A percentile compares a stretch with the other conserved stretches of the same genome.
phyloP scores from a whole-genome alignment of 1,140 invertebrate genomes.

The Drosophila punjabiensis region DNA sequence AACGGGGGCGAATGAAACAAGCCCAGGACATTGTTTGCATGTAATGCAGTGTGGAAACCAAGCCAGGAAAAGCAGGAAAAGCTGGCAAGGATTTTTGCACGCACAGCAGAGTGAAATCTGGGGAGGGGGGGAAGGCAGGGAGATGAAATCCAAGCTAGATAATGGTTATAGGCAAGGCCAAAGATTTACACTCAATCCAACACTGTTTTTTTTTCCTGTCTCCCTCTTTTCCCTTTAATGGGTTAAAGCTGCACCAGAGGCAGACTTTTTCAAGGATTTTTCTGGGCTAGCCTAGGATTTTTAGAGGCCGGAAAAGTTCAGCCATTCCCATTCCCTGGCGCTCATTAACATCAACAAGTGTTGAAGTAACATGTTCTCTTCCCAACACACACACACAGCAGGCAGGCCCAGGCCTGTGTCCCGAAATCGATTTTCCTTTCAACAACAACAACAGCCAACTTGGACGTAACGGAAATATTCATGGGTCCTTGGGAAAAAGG shows the following conservation, averaged over 20 bases:
- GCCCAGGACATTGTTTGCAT: slow-evolving; percentile 55
- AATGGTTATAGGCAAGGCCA: slow-evolving; percentile 42
- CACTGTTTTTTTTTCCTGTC: not conserved
- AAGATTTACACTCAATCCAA: slow-evolving; percentile 17
- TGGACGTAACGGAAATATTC: slow-evolving; percentile 58
- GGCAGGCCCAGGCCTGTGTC: slow-evolving; percentile 1
- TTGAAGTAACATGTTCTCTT: slow-evolving; percentile 48
- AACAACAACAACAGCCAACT: slow-evolving; percentile 36
- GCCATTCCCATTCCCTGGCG: not conserved
- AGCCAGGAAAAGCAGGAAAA: slow-evolving; percentile 35
- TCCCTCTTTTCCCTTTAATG: slow-evolving; percentile 50
- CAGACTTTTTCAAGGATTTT: not conserved
- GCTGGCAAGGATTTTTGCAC: slow-evolving; percentile 67
- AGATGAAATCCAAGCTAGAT: slow-evolving; percentile 22
- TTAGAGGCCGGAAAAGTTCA: slow-evolving; percentile 5
- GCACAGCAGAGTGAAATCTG: slow-evolving; percentile 53
- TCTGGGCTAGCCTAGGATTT: not conserved
- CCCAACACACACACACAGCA: slow-evolving; percentile 12
- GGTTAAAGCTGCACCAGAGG: slow-evolving; percentile 45
- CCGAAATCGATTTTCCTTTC: slow-evolving; percentile 53
- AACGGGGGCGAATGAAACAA: slow-evolving; percentile 42
- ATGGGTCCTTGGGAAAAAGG: slow-evolving; percentile 36
- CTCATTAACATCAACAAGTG: slow-evolving; percentile 78
- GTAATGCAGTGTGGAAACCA: slow-evolving; percentile 46
- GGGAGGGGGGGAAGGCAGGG: slow-evolving; percentile 1